A percentile compares a stretch with the other conserved stretches of the same genome.
Evolutionary conservation across 2,888 invertebrate genomes (phyloP).

Genomic region (Dendrolimus pini): DNA sequence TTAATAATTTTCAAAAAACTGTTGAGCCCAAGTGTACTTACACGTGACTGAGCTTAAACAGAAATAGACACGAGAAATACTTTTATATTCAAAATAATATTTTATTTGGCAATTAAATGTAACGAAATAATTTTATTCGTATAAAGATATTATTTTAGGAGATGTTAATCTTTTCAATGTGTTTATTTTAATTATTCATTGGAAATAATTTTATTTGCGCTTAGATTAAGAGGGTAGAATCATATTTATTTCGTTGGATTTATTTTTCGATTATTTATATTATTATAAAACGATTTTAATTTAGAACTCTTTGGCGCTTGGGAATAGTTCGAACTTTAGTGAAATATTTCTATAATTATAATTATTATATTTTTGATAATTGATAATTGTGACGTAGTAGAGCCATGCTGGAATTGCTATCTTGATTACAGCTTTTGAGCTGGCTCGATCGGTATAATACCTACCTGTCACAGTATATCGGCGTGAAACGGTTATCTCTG

Average conservation of each 20-base stretch:
- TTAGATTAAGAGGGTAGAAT: not conserved
- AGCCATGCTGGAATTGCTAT: no score
- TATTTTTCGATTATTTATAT: no score
- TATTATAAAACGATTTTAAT: no score
- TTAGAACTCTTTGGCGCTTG: no score
- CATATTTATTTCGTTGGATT: not conserved
- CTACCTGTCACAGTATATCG: no score
- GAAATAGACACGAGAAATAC: slow-evolving; percentile 40
- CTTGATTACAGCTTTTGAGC: no score
- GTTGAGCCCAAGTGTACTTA: slow-evolving; percentile 35
- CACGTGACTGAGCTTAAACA: slow-evolving; percentile 63
- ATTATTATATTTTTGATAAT: no score
- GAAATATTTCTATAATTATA: no score
- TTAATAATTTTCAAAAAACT: slow-evolving; percentile 14
- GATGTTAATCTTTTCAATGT: slow-evolving; percentile 45
- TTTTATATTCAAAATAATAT: slow-evolving; percentile 62
- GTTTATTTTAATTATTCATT: slow-evolving; percentile 21
- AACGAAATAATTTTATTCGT: slow-evolving; percentile 63
- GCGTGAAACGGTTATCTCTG: no score
- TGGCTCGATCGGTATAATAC: no score
- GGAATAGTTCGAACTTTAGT: no score
- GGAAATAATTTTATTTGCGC: not conserved
- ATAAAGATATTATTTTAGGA: slow-evolving; percentile 67
- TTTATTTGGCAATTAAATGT: slow-evolving; percentile 60
- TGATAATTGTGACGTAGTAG: no score